Evolutionary conservation across 2,888 invertebrate species (phyloP), one percentile per base, ranked within the genome.

Genomic region (Sepiola atlantica): DNA sequence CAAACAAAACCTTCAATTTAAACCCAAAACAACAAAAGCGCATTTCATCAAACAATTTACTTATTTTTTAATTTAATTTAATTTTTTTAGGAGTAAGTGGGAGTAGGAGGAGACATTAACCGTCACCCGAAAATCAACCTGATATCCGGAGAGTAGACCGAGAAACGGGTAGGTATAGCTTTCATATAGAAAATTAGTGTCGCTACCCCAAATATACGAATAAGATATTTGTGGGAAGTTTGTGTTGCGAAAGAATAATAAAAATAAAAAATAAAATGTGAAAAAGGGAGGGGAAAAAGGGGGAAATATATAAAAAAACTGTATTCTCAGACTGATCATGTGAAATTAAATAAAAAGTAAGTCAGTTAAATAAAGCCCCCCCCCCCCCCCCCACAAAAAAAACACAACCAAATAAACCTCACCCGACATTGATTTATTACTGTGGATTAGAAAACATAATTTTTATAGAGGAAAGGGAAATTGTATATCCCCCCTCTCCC

Each of bases 151-250:
- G 77, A 77, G 77, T 1, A 32, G 77, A n/a, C 77, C 12, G 32
- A 77, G n/a, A n/a, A 77, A 77, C 18, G 77, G 14, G n/a, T 77
- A 32, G 16, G 20, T n/a, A 32, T 77, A n/a, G 16, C 0, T 32
- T 77, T 77, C n/a, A 77, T 18, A 77, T 77, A 12, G 77, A 77
- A 77, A 77, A 32, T 77, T 77, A 16, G n/a, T n/a, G n/a, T 16
- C n/a, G 0, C 77, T 16, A 14, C 77, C 77, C 12, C 16, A 61
- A 32, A 77, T 77, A 18, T n/a, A 32, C 10, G 77, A 77, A 77
- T 77, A 77, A 77, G 77, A 77, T 77, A 77, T 77, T 77, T 77
- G 77, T 77, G 77, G 77, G 77, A 77, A 77, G n/a, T n/a, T 16
- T 77, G 1, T 61, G 20, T 45, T 45, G 45, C 8, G 45, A 45